phyloP scores from a whole-genome alignment of 2,888 invertebrate genomes.

The Tillus elongatus region DNA sequence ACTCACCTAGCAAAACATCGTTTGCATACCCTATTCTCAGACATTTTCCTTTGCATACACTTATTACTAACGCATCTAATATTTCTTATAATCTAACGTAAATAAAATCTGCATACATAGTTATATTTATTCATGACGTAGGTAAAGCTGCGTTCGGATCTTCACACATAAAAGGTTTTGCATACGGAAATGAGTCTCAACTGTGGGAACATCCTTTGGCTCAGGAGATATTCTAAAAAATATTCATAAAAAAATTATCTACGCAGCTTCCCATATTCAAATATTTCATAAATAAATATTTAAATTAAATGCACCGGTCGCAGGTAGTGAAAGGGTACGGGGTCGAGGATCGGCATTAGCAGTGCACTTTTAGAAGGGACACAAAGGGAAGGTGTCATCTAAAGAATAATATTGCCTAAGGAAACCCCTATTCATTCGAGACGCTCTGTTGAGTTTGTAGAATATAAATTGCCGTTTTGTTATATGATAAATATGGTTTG shows the following conservation, averaged over 20 bases:
- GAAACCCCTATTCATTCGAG: slow-evolving; percentile 17
- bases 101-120: no score
- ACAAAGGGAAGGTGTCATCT: slow-evolving; percentile 29
- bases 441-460: slow-evolving; percentile 18
- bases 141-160: no score
- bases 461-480: slow-evolving; percentile 20
- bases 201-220: background rate
- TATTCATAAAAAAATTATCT: background rate
- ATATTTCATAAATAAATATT: slow-evolving; percentile 2
- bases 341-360: slow-evolving; percentile 23
- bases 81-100: no score
- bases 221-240: background rate
- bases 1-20: no score
- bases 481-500: slow-evolving; percentile 19
- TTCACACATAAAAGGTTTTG: slow-evolving; percentile 2
- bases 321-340: slow-evolving; percentile 14
- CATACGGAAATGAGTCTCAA: background rate
- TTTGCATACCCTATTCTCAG: no score
- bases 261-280: slow-evolving; percentile 2
- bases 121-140: no score
- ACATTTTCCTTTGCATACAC: no score
- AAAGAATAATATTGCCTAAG: slow-evolving; percentile 18
- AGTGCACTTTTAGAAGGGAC: slow-evolving; percentile 20
- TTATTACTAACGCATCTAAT: no score
- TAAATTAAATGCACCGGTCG: background rate